Percentiles rank a stretch among this genome's conserved stretches.
Conservation (phyloP, 2,113 vertebrate genomes). For the Microcebus jonahi region DNA sequence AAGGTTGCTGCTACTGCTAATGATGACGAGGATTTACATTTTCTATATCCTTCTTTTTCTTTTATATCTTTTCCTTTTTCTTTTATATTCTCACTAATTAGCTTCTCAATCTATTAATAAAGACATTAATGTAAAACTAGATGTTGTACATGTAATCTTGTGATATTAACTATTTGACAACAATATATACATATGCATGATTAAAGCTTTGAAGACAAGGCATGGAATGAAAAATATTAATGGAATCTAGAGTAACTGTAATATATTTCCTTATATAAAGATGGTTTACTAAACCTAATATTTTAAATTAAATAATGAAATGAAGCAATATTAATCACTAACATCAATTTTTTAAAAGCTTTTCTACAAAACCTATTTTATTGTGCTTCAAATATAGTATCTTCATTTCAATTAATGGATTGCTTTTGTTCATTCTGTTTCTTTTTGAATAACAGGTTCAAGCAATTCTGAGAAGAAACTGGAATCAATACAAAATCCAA, state of each 20-base stretch:
- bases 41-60: background rate
- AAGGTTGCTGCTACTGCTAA: background rate
- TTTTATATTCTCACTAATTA: background rate
- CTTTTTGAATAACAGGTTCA: slow-evolving; percentile 89
- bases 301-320: background rate
- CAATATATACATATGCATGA: background rate
- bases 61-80: background rate
- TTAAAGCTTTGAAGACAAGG: background rate
- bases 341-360: background rate
- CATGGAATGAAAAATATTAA: background rate
- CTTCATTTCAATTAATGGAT: background rate
- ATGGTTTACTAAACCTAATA: background rate
- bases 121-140: background rate
- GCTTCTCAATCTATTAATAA: background rate
- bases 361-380: background rate
- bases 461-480: slow-evolving; percentile 93
- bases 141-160: background rate
- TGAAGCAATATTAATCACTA: background rate
- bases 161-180: background rate
- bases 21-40: background rate
- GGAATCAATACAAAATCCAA: slow-evolving; percentile 96
- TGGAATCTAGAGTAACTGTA: background rate
- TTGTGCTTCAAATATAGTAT: background rate
- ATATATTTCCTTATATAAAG: background rate
- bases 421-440: slow-evolving; percentile 18